Percentiles rank a stretch among this genome's conserved stretches.
Conservation (phyloP, 2,888 invertebrate species). For the Linnaemya vulpina region DNA sequence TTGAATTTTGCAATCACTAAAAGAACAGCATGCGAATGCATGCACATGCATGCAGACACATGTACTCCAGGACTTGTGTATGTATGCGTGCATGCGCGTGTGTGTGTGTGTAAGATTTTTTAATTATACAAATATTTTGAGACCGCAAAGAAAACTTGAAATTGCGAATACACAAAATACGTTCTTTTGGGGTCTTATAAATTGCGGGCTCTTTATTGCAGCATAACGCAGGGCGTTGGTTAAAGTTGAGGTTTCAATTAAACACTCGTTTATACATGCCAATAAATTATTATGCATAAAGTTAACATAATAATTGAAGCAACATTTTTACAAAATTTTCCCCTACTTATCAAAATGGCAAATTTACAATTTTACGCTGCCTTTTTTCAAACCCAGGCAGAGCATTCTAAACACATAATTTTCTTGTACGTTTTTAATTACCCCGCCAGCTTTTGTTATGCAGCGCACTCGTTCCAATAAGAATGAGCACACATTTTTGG, state of each 20-base stretch:
- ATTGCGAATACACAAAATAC: slow-evolving; percentile 19
- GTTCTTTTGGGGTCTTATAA: slow-evolving; percentile 31
- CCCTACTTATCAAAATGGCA: neutral
- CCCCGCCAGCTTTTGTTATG: slow-evolving; percentile 55
- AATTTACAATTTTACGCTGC: slow-evolving; percentile 11
- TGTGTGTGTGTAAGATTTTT: neutral
- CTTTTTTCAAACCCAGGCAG: neutral
- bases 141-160: slow-evolving; percentile 30
- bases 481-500: neutral
- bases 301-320: too few species aligned
- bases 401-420: slow-evolving; percentile 31
- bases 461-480: neutral
- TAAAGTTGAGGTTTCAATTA: neutral
- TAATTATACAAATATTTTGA: slow-evolving; percentile 20
- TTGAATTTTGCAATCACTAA: neutral
- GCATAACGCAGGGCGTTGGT: neutral
- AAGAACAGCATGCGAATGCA: too few species aligned
- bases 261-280: neutral
- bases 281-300: too few species aligned
- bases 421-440: slow-evolving; percentile 43
- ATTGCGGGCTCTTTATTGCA: slow-evolving; percentile 9
- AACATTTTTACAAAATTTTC: neutral
- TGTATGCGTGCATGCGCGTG: neutral
- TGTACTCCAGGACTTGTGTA: neutral
- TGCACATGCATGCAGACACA: neutral